Percentiles rank a stretch among this genome's conserved stretches.
phyloP scores from a whole-genome alignment of 1,140 invertebrate species.

The Scaptodrosophila lebanonensis region DNA sequence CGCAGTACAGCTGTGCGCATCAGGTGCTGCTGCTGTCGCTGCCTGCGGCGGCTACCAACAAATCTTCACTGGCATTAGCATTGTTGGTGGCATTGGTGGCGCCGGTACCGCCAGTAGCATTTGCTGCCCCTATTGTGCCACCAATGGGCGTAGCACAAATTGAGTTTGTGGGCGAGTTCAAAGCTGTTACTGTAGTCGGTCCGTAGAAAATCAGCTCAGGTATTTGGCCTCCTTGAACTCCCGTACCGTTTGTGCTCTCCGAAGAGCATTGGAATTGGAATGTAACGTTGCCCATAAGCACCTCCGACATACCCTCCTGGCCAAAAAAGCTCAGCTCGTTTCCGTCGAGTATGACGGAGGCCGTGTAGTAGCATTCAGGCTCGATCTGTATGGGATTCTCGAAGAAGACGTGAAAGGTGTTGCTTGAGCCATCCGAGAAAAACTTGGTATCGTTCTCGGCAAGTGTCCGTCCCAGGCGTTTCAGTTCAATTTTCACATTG shows the following conservation, averaged over 20 bases:
- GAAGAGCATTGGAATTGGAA: slow-evolving; percentile 97
- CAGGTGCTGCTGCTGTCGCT: slow-evolving; percentile 52
- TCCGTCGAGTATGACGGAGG: slow-evolving; percentile 92
- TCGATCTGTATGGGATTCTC: slow-evolving; percentile 95
- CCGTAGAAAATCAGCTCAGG: slow-evolving; percentile 96
- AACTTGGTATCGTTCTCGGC: slow-evolving; percentile 94
- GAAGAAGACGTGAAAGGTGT: slow-evolving; percentile 95
- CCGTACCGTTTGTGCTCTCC: slow-evolving; percentile 95
- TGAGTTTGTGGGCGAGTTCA: slow-evolving; percentile 68
- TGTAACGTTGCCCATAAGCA: slow-evolving; percentile 90
- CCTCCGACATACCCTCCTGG: slow-evolving; percentile 95
- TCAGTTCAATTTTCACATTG: slow-evolving; percentile 92
- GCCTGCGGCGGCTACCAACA: slow-evolving; percentile 10
- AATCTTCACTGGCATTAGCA: slow-evolving; percentile 42
- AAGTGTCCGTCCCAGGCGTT: slow-evolving; percentile 88
- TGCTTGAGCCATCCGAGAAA: slow-evolving; percentile 95
- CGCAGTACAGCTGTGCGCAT: slow-evolving; percentile 63
- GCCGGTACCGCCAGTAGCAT: not conserved
- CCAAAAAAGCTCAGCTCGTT: slow-evolving; percentile 95
- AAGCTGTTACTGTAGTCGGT: slow-evolving; percentile 79
- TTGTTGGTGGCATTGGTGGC: slow-evolving; percentile 13
- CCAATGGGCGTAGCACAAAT: slow-evolving; percentile 59
- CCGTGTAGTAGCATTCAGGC: slow-evolving; percentile 93
- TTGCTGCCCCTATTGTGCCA: slow-evolving; percentile 11
- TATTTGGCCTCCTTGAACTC: slow-evolving; percentile 95